Base-by-base conservation (phyloP, 1,140 invertebrate species). In the Coenobita brevimanus region DNA sequence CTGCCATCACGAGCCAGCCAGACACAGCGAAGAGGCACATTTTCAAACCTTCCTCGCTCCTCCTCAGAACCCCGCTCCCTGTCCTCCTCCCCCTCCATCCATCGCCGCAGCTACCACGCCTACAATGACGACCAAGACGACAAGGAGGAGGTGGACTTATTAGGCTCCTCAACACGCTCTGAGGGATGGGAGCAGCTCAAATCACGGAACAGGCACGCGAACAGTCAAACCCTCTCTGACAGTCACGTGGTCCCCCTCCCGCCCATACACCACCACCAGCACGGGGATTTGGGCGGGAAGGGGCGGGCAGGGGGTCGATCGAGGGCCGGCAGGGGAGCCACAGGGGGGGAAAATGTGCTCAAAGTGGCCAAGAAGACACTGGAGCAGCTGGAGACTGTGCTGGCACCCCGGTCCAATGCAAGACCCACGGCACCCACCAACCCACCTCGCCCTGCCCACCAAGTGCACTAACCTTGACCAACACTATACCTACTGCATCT, bases 201-300 rank as follows among this genome's bases (percentile, higher is more conserved):
- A 36, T 81, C 81, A 2, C 15, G 50, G n/a, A 76, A 73, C 15
- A 62, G 73, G 2, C 60, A 43, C 46, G 41, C 76, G 15, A 27
- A 73, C 36, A 54, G 54, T 41, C 24, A 41, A 3, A 27, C 15
- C 1, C 15, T 41, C 62, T 71, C 71, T 0, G 88, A 89, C 10
- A 81, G 88, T n/a, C 88, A 89, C 64, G 88, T 89, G 4, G 88
- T 89, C 13, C 82, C 88, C n/a, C 62, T 89, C 27, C 88, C 88
- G 6, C 88, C 88, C 33, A 89, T 89, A 73, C 78, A 83, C 71
- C 71, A 79, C 15, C 78, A 75, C 62, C 62, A 64, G 8, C 71
- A 71, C 30, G 17, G 3, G 17, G 85, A 87, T 8, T 3, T n/a
- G 2, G 38, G 38, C 3, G 24, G 27, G 43, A 73, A 57, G 15